A percentile compares a stretch with the other conserved stretches of the same genome.
These are phyloP conservation scores for Formicarius rufipectus DNA, from an alignment of 2,113 vertebrate species.

Conservation along the genomic window DNA sequence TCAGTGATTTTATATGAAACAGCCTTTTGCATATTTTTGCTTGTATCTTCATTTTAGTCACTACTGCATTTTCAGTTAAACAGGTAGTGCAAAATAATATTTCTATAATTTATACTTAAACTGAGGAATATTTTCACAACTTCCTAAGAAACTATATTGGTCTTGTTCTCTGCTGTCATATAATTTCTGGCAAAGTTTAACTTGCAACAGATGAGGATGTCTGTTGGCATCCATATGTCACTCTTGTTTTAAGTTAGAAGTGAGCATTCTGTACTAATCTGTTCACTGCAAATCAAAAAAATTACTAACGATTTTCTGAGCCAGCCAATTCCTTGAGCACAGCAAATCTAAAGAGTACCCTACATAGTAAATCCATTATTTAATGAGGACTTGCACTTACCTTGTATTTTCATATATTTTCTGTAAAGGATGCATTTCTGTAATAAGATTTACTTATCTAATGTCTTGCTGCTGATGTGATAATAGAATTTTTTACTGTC, in stretches of 20 bases:
- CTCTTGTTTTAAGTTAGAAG: constrained; percentile 12
- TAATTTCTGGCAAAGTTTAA: not conserved
- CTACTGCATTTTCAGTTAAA: not conserved
- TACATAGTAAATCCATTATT: not conserved
- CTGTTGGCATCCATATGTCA: not conserved
- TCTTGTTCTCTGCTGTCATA: not conserved
- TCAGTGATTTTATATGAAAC: not conserved
- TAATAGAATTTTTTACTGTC: not conserved
- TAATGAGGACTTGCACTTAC: not conserved
- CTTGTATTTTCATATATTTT: not conserved
- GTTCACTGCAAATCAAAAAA: not conserved
- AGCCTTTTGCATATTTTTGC: not conserved
- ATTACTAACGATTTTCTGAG: not conserved
- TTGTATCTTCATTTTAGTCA: not conserved
- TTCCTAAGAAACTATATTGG: not conserved
- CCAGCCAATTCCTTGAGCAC: not conserved
- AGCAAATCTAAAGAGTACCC: not conserved
- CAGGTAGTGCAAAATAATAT: not conserved
- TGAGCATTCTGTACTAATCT: constrained; percentile 17
- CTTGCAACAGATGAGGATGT: not conserved
- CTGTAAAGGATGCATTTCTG: not conserved
- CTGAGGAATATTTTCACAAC: not conserved
- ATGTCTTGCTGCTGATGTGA: not conserved
- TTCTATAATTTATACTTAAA: not conserved
- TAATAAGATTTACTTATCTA: not conserved